These are phyloP conservation scores for Pseudochromis fuscus DNA, from an alignment of 2,797 vertebrate genomes.

Conservation along the genomic window DNA sequence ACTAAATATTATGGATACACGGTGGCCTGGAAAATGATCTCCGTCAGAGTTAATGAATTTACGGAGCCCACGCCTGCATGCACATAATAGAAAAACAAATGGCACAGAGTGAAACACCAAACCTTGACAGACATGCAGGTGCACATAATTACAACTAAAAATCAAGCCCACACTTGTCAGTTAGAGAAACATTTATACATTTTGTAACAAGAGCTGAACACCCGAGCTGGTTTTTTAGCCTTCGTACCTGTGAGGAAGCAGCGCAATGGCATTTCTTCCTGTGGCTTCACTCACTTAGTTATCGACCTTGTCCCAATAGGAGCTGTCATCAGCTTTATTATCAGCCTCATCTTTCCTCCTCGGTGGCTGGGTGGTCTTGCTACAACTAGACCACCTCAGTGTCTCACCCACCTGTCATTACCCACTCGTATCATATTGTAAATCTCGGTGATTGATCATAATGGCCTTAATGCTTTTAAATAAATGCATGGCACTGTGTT, in stretches of 20 bases:
- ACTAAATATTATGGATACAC: conserved; percentile 78
- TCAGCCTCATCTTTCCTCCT: conserved; percentile 65
- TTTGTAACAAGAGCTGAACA: conserved; percentile 18
- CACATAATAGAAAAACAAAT: conserved; percentile 17
- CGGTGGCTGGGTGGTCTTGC: conserved; percentile 66
- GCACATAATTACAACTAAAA: neutral
- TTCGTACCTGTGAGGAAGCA: conserved; percentile 33
- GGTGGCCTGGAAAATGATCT: conserved; percentile 62
- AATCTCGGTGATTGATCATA: conserved; percentile 64
- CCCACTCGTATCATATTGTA: conserved; percentile 45
- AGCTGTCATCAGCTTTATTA: conserved; percentile 70
- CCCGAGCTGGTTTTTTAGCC: neutral
- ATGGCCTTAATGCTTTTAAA: conserved; percentile 47
- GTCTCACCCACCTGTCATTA: conserved; percentile 66
- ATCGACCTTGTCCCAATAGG: conserved; percentile 62
- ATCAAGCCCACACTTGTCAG: neutral
- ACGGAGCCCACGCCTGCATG: neutral
- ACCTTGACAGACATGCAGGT: conserved; percentile 9
- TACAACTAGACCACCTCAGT: conserved; percentile 60
- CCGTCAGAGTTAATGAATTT: conserved; percentile 58
- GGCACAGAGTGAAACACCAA: neutral
- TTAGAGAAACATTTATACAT: conserved; percentile 3
- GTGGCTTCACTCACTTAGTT: conserved; percentile 59
- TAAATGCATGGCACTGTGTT: conserved; percentile 33
- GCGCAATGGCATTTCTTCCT: conserved; percentile 46